Evolutionary conservation across 2,113 vertebrate genomes (phyloP).

Genomic region (Cyanoderma ruficeps): DNA sequence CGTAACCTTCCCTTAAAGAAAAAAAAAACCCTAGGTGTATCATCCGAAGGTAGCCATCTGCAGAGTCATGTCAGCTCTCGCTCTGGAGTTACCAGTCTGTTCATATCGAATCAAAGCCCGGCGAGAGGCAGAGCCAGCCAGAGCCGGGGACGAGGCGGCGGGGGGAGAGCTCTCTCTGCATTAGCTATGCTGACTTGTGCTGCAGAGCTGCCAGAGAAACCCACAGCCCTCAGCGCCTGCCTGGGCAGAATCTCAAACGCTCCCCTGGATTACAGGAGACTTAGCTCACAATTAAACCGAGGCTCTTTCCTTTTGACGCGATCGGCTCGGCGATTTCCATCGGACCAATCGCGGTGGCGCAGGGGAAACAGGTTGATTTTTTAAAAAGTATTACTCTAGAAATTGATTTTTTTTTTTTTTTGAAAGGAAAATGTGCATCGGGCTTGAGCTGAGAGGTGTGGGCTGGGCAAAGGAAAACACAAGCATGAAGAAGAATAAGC

Average conservation of each 20-base stretch:
- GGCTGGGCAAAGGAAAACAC: slow-evolving; percentile 17
- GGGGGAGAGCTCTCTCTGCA: slow-evolving; percentile 71
- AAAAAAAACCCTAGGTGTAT: slow-evolving; percentile 67
- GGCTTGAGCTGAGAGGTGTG: not conserved
- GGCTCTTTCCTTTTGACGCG: slow-evolving; percentile 88
- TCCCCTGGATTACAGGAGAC: slow-evolving; percentile 90
- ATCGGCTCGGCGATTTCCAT: slow-evolving; percentile 81
- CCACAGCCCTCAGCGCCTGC: slow-evolving; percentile 78
- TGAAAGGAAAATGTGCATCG: not conserved
- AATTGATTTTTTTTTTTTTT: slow-evolving; percentile 20
- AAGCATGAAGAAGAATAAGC: slow-evolving; percentile 25
- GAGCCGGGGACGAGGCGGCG: not conserved
- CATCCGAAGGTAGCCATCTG: slow-evolving; percentile 79
- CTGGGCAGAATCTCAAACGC: slow-evolving; percentile 81
- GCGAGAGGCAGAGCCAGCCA: slow-evolving; percentile 36
- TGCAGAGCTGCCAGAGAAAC: slow-evolving; percentile 83
- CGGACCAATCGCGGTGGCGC: slow-evolving; percentile 78
- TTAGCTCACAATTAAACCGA: slow-evolving; percentile 90
- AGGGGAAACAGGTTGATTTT: slow-evolving; percentile 71
- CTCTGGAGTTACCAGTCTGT: slow-evolving; percentile 78
- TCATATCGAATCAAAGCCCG: slow-evolving; percentile 79
- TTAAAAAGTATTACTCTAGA: slow-evolving; percentile 30
- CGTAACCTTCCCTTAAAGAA: slow-evolving; percentile 67
- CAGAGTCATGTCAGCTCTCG: slow-evolving; percentile 81
- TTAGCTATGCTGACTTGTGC: slow-evolving; percentile 86